Evolutionary conservation across 2,888 invertebrate genomes (phyloP).

Genomic region (Andrena praecox): DNA sequence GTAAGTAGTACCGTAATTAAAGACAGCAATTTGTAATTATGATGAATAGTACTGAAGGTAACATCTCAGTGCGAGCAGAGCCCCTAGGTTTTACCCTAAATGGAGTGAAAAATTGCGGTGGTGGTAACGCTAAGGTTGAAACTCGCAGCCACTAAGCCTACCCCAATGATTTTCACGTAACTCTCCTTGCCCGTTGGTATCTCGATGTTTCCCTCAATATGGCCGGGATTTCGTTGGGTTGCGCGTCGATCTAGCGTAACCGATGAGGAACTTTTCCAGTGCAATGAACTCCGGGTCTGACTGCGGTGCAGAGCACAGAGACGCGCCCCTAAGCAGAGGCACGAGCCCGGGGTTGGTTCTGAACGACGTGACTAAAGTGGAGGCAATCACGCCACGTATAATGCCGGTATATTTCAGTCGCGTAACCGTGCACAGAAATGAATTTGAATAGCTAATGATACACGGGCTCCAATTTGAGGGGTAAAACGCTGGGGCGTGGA

Average conservation of each 20-base stretch:
- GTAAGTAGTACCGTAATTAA: no score
- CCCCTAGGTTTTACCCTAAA: no score
- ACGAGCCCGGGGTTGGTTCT: conserved; percentile 42
- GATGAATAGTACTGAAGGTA: background rate
- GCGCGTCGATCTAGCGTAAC: conserved; percentile 51
- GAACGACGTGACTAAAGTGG: conserved; percentile 57
- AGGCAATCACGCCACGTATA: conserved; percentile 62
- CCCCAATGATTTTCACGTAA: conserved; percentile 43
- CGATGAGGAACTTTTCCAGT: conserved; percentile 59
- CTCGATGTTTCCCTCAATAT: conserved; percentile 9
- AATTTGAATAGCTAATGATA: conserved; percentile 69
- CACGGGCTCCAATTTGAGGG: conserved; percentile 41
- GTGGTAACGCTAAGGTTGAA: no score
- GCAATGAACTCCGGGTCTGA: conserved; percentile 62
- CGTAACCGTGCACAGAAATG: conserved; percentile 51
- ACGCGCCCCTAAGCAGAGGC: conserved; percentile 47
- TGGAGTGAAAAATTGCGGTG: no score
- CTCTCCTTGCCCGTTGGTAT: conserved; percentile 8
- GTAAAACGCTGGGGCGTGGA: conserved; percentile 34
- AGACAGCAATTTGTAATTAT: background rate
- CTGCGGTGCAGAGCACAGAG: conserved; percentile 19
- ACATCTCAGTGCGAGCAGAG: no score
- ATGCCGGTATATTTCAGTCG: conserved; percentile 50
- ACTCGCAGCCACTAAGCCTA: conserved; percentile 7
- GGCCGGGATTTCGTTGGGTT: conserved; percentile 24